A percentile compares a stretch with the other conserved stretches of the same genome.
Conservation (phyloP, 2,113 vertebrate genomes). For the Protobothrops mucrosquamatus region DNA sequence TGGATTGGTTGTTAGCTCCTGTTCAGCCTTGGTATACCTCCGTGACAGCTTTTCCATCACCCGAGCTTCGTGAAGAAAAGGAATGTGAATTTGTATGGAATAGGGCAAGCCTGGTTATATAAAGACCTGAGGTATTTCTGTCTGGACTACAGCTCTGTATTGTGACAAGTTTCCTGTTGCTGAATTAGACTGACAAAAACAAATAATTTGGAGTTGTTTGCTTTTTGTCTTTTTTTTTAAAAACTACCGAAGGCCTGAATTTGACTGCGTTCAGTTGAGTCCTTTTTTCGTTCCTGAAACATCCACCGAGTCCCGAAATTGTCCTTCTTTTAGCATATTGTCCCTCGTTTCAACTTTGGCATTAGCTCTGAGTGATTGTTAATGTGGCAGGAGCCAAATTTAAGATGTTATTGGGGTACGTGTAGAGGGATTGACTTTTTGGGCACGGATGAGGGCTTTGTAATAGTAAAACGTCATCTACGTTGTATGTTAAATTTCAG, state of each 20-base stretch:
- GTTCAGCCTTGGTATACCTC: not conserved
- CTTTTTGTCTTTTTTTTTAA: not conserved
- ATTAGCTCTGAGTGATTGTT: not conserved
- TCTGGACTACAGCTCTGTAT: not conserved
- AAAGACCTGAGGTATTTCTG: not conserved
- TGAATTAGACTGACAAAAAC: not conserved
- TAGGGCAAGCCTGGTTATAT: not conserved
- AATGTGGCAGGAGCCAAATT: not conserved
- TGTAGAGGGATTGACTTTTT: not conserved
- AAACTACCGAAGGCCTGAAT: not conserved
- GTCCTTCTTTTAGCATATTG: not conserved
- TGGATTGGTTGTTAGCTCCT: not conserved
- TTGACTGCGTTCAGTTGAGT: not conserved
- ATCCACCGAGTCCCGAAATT: not conserved
- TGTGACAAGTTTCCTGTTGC: not conserved
- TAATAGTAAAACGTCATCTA: constrained; percentile 18
- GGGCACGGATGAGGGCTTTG: not conserved
- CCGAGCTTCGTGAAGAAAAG: not conserved
- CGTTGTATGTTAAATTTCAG: constrained; percentile 66
- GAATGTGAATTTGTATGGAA: not conserved
- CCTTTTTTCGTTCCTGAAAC: not conserved
- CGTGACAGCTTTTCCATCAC: not conserved
- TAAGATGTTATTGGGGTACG: not conserved
- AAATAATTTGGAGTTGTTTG: not conserved
- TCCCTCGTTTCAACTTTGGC: not conserved